Conservation (phyloP, 2,888 invertebrate genomes). For the Tinea semifulvella region DNA sequence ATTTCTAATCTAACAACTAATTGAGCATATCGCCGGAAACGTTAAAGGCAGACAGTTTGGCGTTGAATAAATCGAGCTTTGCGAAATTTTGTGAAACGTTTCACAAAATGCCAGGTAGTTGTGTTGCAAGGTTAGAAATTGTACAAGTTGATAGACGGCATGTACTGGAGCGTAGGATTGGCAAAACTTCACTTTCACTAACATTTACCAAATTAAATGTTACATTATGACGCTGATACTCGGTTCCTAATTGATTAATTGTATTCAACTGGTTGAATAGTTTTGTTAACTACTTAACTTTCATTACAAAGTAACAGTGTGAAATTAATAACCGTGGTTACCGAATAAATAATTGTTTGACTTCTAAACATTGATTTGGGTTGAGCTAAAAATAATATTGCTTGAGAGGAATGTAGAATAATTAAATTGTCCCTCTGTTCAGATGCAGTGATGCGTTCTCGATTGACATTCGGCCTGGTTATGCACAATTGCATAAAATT, state of each 20-base stretch:
- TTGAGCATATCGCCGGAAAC: constrained; percentile 31
- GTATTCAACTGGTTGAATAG: background rate
- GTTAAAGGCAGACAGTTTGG: constrained; percentile 23
- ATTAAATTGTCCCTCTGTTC: constrained; percentile 5
- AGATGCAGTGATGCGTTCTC: constrained; percentile 36
- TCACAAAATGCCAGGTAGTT: constrained; percentile 24
- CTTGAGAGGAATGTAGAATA: constrained; percentile 1
- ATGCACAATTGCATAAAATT: constrained; percentile 47
- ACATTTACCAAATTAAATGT: constrained; percentile 21
- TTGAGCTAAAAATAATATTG: no score
- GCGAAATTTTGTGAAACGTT: constrained; percentile 31
- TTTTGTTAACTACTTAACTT: background rate
- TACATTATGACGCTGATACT: constrained; percentile 2
- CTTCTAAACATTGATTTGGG: no score
- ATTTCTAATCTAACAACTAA: constrained; percentile 17
- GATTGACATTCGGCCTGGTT: constrained; percentile 32
- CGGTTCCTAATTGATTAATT: constrained; percentile 6
- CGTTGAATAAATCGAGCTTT: constrained; percentile 24
- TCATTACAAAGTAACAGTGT: constrained; percentile 4
- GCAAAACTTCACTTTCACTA: constrained; percentile 52
- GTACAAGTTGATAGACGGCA: constrained; percentile 42
- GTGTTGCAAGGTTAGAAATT: constrained; percentile 58
- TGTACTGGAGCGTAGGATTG: constrained; percentile 63
- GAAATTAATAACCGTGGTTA: constrained; percentile 22
- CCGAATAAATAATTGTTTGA: no score